Evolutionary conservation across 2,888 invertebrate genomes (phyloP).

Genomic region (Drosophila anceps): DNA sequence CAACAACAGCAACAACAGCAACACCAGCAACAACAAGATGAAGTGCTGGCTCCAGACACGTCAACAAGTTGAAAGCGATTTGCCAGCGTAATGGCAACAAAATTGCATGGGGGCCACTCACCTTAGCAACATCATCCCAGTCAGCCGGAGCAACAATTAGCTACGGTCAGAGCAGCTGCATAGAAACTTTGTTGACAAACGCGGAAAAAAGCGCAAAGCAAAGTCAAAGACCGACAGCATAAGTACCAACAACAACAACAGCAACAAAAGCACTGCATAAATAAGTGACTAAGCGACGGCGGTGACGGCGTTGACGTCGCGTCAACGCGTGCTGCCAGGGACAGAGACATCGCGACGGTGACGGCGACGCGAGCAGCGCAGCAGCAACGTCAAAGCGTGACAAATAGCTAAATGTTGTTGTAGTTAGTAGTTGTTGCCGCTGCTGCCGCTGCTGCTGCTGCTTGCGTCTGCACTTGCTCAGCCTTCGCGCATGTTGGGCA

Average conservation of each 20-base stretch:
- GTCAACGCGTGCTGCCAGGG: slow-evolving; percentile 55
- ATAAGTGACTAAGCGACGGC: slow-evolving; percentile 60
- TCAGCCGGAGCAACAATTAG: slow-evolving; percentile 54
- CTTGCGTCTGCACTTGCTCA: slow-evolving; percentile 33
- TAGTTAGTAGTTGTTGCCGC: slow-evolving; percentile 1
- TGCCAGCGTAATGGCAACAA: slow-evolving; percentile 60
- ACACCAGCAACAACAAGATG: slow-evolving; percentile 19
- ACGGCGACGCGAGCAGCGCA: slow-evolving; percentile 22
- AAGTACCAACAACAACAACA: slow-evolving; percentile 18
- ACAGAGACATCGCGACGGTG: slow-evolving; percentile 14
- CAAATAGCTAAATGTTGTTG: slow-evolving; percentile 63
- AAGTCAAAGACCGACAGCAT: slow-evolving; percentile 69
- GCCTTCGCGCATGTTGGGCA: slow-evolving; percentile 47
- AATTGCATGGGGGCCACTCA: slow-evolving; percentile 63
- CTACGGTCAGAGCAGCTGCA: slow-evolving; percentile 39
- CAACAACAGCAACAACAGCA: slow-evolving; percentile 17
- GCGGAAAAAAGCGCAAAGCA: slow-evolving; percentile 61
- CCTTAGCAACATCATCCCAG: slow-evolving; percentile 60
- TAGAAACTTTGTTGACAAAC: slow-evolving; percentile 61
- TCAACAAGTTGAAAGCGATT: slow-evolving; percentile 55
- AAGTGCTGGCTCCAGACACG: slow-evolving; percentile 12
- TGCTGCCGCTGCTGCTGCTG: not conserved
- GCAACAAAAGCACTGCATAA: slow-evolving; percentile 26
- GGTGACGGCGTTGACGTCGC: slow-evolving; percentile 28
- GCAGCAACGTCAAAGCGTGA: slow-evolving; percentile 69